phyloP scores from a whole-genome alignment of 1,140 invertebrate genomes.

The Armadillidium nasatum region DNA sequence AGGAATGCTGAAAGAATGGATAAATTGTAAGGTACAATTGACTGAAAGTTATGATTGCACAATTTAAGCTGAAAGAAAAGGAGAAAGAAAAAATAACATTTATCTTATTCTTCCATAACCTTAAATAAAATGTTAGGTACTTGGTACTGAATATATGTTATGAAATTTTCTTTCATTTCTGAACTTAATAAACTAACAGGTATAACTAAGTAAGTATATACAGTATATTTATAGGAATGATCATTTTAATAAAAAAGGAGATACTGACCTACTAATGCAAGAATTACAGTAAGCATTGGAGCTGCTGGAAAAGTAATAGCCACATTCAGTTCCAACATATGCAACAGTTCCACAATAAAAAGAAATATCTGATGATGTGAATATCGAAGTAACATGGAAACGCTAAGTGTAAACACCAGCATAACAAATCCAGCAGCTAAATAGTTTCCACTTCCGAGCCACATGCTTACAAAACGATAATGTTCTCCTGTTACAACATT shows the following conservation, averaged over 20 bases:
- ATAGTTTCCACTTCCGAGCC: conserved; percentile 89
- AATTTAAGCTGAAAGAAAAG: too few species aligned
- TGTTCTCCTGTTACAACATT: conserved; percentile 98
- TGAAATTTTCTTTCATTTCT: neutral
- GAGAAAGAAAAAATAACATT: too few species aligned
- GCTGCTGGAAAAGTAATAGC: conserved; percentile 93
- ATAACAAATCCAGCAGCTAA: conserved; percentile 92
- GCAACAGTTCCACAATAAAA: conserved; percentile 93
- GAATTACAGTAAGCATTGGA: conserved; percentile 89
- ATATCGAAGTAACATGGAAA: conserved; percentile 94
- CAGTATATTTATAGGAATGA: neutral
- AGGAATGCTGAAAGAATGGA: too few species aligned
- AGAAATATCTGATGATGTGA: conserved; percentile 99
- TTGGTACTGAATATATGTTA: neutral
- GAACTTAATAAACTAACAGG: neutral
- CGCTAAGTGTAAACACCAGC: conserved; percentile 96
- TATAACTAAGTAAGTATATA: neutral
- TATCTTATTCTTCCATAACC: too few species aligned
- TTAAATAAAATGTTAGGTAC: too few species aligned
- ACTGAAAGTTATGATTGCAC: too few species aligned
- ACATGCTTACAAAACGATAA: conserved; percentile 95
- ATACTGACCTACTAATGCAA: conserved; percentile 90
- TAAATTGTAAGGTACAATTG: too few species aligned
- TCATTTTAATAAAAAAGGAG: neutral
- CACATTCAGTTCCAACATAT: conserved; percentile 90